Conservation (phyloP, 2,888 invertebrate genomes). For the Myopa tessellatipennis region DNA sequence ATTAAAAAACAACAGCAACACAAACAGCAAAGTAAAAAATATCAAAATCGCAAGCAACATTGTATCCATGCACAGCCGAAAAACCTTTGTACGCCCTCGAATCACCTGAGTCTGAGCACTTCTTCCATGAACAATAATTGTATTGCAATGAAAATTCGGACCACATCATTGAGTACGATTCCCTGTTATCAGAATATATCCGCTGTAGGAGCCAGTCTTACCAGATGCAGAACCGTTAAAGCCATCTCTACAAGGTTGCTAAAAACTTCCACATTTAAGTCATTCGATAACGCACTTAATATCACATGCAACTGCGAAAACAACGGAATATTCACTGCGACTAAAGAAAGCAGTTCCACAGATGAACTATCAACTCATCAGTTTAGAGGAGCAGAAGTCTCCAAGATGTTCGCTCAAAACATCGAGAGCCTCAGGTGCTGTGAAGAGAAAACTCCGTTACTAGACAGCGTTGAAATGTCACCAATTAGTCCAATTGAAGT, state of each 20-base stretch:
- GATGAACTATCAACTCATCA: slow-evolving; percentile 64
- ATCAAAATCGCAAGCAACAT: slow-evolving; percentile 37
- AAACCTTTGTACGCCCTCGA: slow-evolving; percentile 47
- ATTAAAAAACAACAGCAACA: slow-evolving; percentile 40
- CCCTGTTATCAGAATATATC: slow-evolving; percentile 62
- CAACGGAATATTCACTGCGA: slow-evolving; percentile 33
- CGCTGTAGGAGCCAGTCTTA: slow-evolving; percentile 39
- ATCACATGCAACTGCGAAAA: slow-evolving; percentile 47
- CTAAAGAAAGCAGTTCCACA: slow-evolving; percentile 58
- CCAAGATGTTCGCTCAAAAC: slow-evolving; percentile 62
- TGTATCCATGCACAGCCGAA: slow-evolving; percentile 25
- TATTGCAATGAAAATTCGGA: slow-evolving; percentile 66
- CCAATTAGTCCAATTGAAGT: slow-evolving; percentile 67
- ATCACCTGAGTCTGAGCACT: slow-evolving; percentile 61
- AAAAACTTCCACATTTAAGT: slow-evolving; percentile 57
- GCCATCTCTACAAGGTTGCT: slow-evolving; percentile 38
- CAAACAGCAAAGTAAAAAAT: slow-evolving; percentile 36
- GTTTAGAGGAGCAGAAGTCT: slow-evolving; percentile 61
- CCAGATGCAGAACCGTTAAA: slow-evolving; percentile 42
- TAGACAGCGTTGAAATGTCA: slow-evolving; percentile 68
- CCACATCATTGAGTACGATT: slow-evolving; percentile 65
- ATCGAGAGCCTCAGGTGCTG: slow-evolving; percentile 61
- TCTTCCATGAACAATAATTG: slow-evolving; percentile 60
- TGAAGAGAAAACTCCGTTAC: slow-evolving; percentile 67
- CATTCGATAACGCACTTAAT: slow-evolving; percentile 59